These are phyloP conservation scores for Pimpla rufipes DNA, from an alignment of 2,888 invertebrate genomes.

Conservation along the genomic window DNA sequence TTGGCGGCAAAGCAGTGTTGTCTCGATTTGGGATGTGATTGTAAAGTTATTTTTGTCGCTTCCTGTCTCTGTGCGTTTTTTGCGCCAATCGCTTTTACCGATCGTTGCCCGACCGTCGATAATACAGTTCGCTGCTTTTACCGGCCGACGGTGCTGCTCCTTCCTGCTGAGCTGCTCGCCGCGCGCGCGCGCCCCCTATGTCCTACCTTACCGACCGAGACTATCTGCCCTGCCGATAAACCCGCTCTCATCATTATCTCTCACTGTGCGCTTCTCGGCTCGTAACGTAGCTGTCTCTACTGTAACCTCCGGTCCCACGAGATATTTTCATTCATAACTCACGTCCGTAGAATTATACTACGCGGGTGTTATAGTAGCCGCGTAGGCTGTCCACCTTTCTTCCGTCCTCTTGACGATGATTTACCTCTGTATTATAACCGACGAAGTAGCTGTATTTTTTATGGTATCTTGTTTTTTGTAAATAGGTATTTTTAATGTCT, in stretches of 20 bases:
- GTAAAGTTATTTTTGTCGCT: not conserved
- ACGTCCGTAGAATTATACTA: not conserved
- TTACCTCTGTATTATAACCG: not conserved
- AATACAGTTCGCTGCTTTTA: conserved; percentile 60
- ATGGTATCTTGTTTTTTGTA: not conserved
- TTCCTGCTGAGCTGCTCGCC: conserved; percentile 46
- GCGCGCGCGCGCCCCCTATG: too few relatives aligned
- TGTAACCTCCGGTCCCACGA: conserved; percentile 43
- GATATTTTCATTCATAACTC: conserved; percentile 61
- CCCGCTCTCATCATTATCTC: not conserved
- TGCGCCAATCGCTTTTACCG: conserved; percentile 16
- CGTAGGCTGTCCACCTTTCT: conserved; percentile 25
- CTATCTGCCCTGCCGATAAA: conserved; percentile 54
- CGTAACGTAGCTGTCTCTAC: conserved; percentile 70
- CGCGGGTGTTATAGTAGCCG: not conserved
- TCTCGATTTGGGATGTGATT: conserved; percentile 3
- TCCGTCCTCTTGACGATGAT: conserved; percentile 6
- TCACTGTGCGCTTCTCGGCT: conserved; percentile 63
- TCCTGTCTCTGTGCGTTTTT: not conserved
- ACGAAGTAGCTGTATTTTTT: conserved; percentile 3
- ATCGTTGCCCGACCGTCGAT: conserved; percentile 42
- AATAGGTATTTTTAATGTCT: not conserved
- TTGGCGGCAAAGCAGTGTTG: conserved; percentile 51
- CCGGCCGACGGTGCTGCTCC: conserved; percentile 50
- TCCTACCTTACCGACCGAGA: conserved; percentile 64